Base-by-base conservation (phyloP, 2,797 vertebrate species). In the Melopsittacus undulatus region DNA sequence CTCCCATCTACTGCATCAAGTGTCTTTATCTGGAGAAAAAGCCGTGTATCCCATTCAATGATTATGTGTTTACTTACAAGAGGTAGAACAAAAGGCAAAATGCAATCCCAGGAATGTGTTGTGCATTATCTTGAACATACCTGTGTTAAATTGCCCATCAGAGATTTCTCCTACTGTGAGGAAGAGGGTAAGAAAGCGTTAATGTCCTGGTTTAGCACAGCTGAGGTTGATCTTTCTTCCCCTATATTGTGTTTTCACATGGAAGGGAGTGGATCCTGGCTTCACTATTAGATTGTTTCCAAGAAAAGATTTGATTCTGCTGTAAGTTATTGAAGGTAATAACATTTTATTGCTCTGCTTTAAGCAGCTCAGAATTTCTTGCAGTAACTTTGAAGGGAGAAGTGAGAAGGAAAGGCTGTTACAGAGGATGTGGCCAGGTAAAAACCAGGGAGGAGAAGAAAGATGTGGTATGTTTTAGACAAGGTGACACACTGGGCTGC, bases 301-400 rank as follows among this genome's bases (percentile, higher is more conserved):
- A 1, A 81, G 78, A 68, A 79, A 57, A 82, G 62, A 92, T 94
- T 80, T 57, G 48, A 94, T 79, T 61, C 84, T 72, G 34, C 82
- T 89, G 20, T 45, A 87, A 93, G 67, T 89, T 90, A 85, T 77
- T 86, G 90, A 91, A 61, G 1, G 3, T 57, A 92, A 72, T 94
- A 93, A 56, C 46, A n/a, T 88, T 94, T 97, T 95, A 93, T 94
- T 89, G 74, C 89, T 90, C 14, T 79, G 22, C 40, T 89, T 94
- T 94, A 83, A 97, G 89, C 86, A 84, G 82, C 81, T 95, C 49
- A 26, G 9, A 24, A 48, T 75, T 91, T 89, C 90, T 85, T 34
- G 18, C 5, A 5, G 49, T 30, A 51, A 40, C 13, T 81, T 69
- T 69, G 77, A 73, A 27, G 34, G 49, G 49, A 23, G 20, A 26